phyloP scores from a whole-genome alignment of 1,140 invertebrate species.

The Choristoneura fumiferana region DNA sequence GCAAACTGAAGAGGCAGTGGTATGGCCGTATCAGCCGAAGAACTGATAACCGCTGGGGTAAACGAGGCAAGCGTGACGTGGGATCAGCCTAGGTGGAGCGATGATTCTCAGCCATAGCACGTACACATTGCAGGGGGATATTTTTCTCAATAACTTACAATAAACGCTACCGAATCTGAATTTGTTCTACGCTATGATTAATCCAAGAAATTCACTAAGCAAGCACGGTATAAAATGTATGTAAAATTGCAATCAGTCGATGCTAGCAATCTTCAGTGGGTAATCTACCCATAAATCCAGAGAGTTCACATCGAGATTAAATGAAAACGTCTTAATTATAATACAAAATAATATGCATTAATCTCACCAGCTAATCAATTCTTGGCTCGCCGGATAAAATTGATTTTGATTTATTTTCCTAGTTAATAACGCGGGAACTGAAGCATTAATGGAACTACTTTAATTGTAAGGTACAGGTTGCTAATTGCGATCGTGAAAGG shows the following conservation, averaged over 20 bases:
- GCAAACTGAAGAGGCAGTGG: too few relatives aligned
- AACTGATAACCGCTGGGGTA: too few relatives aligned
- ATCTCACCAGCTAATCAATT: conserved; percentile 33
- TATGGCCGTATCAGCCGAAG: too few relatives aligned
- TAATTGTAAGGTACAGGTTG: not conserved
- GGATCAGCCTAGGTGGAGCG: too few relatives aligned
- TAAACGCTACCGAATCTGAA: too few relatives aligned
- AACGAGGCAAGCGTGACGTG: too few relatives aligned
- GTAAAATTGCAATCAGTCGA: not conserved
- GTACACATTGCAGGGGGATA: too few relatives aligned
- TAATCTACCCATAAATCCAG: conserved; percentile 30
- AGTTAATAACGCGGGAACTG: conserved; percentile 2
- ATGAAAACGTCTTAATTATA: conserved; percentile 39
- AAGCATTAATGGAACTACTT: conserved; percentile 19
- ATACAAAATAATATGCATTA: conserved; percentile 34
- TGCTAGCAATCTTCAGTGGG: conserved; percentile 13
- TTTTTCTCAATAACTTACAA: too few relatives aligned
- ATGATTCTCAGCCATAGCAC: too few relatives aligned
- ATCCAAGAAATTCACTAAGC: too few relatives aligned
- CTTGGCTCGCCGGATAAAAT: conserved; percentile 23
- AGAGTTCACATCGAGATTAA: conserved; percentile 24
- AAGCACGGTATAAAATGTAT: too few relatives aligned
- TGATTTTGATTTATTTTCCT: conserved; percentile 30
- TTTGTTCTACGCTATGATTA: too few relatives aligned
- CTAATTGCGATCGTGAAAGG: conserved; percentile 4